Evolutionary conservation across 2,113 vertebrate species (phyloP), one percentile per base, ranked within the genome.

Genomic region (Phasianus colchicus): DNA sequence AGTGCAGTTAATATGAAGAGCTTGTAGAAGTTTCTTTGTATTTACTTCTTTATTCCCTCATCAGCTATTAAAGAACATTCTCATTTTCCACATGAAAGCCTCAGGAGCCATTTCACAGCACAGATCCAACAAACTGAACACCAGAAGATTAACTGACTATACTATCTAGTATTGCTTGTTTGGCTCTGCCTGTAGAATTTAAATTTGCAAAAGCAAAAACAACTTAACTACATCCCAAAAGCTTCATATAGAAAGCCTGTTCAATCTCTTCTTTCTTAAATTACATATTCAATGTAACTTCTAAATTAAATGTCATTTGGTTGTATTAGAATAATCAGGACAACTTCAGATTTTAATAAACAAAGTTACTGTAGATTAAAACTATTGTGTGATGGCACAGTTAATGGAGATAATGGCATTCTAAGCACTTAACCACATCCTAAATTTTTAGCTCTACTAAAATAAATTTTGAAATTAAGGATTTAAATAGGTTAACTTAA

Each of bases 11-110:
- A 97, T 98, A 97, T 95, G 96, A 97, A 96, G 88, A 97, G 95
- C 96, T 97, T 96, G 95, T 95, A 96, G 94, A 96, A 96, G 82
- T 97, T 97, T 96, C 95, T 96, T 97, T 97, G 96, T 97, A 98
- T 98, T 98, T 98, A 98, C 97, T 97, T 97, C 97, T 98, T 97
- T 97, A 97, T 97, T 98, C 98, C 98, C 98, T 90, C 78, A 93
- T 95, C 97, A 97, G 94, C 97, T 95, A 82, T 98, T 98, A 97
- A 96, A 96, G 97, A 98, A 97, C 97, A 97, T 98, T 98, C 97
- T 98, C 97, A 98, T 98, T 98, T 98, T 98, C 98, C 97, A 98
- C 97, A 97, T 97, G 97, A 96, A 98, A 97, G 97, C 97, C 95
- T 97, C 93, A 97, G 96, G 95, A 98, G 96, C 95, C 96, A 93